A percentile compares a stretch with the other conserved stretches of the same genome.
phyloP scores from a whole-genome alignment of 2,113 vertebrate genomes.

The Noctilio leporinus region DNA sequence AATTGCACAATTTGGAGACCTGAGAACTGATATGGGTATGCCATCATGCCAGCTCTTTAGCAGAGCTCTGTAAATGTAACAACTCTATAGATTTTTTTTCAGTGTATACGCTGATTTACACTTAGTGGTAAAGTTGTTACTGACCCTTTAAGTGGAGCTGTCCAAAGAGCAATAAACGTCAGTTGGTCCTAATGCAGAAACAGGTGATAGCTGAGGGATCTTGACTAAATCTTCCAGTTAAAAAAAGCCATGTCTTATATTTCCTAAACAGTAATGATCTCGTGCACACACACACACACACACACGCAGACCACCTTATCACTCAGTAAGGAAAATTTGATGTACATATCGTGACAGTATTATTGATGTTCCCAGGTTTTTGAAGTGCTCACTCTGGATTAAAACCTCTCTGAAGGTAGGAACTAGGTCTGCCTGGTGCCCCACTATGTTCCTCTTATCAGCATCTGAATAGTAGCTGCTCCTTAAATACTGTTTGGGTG shows the following conservation, averaged over 20 bases:
- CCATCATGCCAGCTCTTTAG: conserved; percentile 34
- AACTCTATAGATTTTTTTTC: conserved; percentile 43
- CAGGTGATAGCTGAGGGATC: background rate
- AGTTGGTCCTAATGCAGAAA: background rate
- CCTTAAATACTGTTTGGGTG: background rate
- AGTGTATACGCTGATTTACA: conserved; percentile 21
- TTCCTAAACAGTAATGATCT: background rate
- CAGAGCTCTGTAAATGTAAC: conserved; percentile 37
- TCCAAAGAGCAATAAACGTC: conserved; percentile 50
- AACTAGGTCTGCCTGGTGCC: background rate
- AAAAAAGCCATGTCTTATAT: background rate
- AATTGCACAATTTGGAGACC: background rate
- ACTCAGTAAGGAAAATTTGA: background rate
- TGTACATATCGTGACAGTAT: background rate
- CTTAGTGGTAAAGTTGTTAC: conserved; percentile 27
- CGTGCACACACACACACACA: background rate
- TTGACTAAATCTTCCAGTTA: conserved; percentile 16
- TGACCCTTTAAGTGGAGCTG: conserved; percentile 52
- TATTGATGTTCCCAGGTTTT: background rate
- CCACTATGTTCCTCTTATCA: background rate
- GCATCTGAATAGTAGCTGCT: background rate
- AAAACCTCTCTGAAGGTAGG: background rate
- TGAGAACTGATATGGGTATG: background rate
- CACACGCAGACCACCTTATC: background rate
- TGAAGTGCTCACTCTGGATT: background rate